Evolutionary conservation across 2,888 invertebrate species (phyloP).

Genomic region (Teleogryllus oceanicus): DNA sequence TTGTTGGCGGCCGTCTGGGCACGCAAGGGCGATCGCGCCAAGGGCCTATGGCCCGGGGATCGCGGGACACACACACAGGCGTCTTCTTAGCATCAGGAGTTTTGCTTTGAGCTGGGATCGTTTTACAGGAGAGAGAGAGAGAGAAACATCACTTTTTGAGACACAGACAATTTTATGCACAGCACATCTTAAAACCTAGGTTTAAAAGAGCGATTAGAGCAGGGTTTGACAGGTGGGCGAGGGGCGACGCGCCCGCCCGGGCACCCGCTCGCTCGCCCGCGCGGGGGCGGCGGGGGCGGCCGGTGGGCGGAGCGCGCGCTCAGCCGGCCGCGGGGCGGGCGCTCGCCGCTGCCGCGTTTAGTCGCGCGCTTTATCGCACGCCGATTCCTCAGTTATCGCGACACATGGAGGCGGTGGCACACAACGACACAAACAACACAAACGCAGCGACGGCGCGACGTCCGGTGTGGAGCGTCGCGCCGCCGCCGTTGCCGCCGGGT

Average conservation of each 20-base stretch:
- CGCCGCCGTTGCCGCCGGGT: neutral
- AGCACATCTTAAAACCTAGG: neutral
- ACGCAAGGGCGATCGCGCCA: neutral
- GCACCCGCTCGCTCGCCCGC: too few relatives aligned
- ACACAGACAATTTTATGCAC: neutral
- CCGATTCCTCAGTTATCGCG: too few relatives aligned
- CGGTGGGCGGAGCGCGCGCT: neutral
- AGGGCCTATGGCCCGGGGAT: slow-evolving; percentile 4
- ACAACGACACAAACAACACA: neutral
- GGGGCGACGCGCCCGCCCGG: too few relatives aligned
- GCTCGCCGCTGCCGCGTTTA: slow-evolving; percentile 30
- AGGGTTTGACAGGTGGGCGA: too few relatives aligned
- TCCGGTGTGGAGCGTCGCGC: neutral
- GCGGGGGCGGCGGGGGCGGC: too few relatives aligned
- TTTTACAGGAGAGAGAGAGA: slow-evolving; percentile 18
- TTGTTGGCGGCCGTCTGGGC: neutral
- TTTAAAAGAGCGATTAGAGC: neutral
- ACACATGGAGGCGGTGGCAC: neutral
- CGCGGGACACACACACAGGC: slow-evolving; percentile 5
- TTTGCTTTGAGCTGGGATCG: slow-evolving; percentile 18
- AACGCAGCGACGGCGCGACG: neutral
- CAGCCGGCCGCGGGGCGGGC: neutral
- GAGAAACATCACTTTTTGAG: neutral
- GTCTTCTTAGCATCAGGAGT: slow-evolving; percentile 9
- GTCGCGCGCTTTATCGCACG: too few relatives aligned